A percentile compares a stretch with the other conserved stretches of the same genome.
Evolutionary conservation across 1,140 invertebrate genomes (phyloP).

Genomic region (Drosophila lacteicornis): DNA sequence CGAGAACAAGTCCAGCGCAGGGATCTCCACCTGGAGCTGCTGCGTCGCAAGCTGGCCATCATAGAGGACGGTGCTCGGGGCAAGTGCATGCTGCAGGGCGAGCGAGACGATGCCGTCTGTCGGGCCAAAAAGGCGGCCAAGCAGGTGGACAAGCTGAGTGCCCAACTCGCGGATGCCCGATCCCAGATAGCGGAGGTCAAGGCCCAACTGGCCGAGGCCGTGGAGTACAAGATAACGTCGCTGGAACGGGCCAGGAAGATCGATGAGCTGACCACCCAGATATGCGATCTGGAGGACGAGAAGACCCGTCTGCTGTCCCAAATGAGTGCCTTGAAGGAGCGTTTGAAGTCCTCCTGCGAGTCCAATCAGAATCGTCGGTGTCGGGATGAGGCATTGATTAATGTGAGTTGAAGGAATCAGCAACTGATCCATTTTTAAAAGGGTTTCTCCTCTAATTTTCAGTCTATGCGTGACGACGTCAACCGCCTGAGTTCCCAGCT

Average conservation of each 20-base stretch:
- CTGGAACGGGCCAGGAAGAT: constrained; percentile 92
- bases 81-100: constrained; percentile 88
- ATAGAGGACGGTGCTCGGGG: constrained; percentile 91
- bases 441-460: constrained; percentile 1
- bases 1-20: constrained; percentile 95
- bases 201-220: constrained; percentile 91
- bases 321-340: constrained; percentile 72
- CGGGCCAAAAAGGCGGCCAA: constrained; percentile 91
- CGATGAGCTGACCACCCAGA: constrained; percentile 89
- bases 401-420: constrained; percentile 84
- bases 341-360: constrained; percentile 75
- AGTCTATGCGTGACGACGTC: constrained; percentile 89
- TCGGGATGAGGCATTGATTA: constrained; percentile 88
- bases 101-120: constrained; percentile 91
- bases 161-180: constrained; percentile 90
- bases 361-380: constrained; percentile 81
- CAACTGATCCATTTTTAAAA: too few relatives aligned
- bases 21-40: constrained; percentile 95
- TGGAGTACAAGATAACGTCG: constrained; percentile 94
- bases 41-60: constrained; percentile 93
- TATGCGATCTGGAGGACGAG: constrained; percentile 81
- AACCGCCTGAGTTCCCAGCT: constrained; percentile 89
- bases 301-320: constrained; percentile 74
- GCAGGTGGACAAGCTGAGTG: constrained; percentile 90
- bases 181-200: constrained; percentile 91